Percentiles rank a stretch among this genome's conserved stretches.
These are phyloP conservation scores for Callyntrura sp. DNA, from an alignment of 2,888 invertebrate genomes.

Conservation along the genomic window DNA sequence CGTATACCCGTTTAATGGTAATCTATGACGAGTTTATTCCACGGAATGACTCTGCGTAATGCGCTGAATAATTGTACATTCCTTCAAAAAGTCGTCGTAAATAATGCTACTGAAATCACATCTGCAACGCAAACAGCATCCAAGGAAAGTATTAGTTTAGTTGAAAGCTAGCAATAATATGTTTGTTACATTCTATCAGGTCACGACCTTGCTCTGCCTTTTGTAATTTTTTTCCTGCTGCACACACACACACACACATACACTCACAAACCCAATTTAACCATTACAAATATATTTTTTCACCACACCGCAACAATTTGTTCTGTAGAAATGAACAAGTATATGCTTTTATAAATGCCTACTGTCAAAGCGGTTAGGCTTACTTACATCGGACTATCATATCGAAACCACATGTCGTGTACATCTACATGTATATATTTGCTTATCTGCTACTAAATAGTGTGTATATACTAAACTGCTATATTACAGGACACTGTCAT, in stretches of 20 bases:
- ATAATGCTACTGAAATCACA: conserved; percentile 57
- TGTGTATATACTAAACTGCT: neutral
- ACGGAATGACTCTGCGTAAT: neutral
- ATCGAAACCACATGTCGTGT: neutral
- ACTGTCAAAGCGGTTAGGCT: conserved; percentile 7
- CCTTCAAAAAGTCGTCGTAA: conserved; percentile 44
- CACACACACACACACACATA: too few species aligned
- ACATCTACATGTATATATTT: too few species aligned
- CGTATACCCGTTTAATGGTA: neutral
- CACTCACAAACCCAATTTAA: conserved; percentile 23
- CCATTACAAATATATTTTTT: conserved; percentile 56
- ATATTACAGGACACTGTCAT: neutral
- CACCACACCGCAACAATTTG: conserved; percentile 37
- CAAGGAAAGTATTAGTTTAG: conserved; percentile 57
- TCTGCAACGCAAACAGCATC: conserved; percentile 14
- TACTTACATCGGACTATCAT: neutral
- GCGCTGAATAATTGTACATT: neutral
- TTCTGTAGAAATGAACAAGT: conserved; percentile 9
- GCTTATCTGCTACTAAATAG: too few species aligned
- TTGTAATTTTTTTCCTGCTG: conserved; percentile 45
- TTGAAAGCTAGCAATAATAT: conserved; percentile 26
- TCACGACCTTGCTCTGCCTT: conserved; percentile 75
- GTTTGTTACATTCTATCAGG: conserved; percentile 60
- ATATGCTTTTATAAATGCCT: conserved; percentile 5
- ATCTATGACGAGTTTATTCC: neutral